Evolutionary conservation across 2,888 invertebrate species (phyloP), one percentile per base, ranked within the genome.

Genomic region (Stramonita haemastoma): DNA sequence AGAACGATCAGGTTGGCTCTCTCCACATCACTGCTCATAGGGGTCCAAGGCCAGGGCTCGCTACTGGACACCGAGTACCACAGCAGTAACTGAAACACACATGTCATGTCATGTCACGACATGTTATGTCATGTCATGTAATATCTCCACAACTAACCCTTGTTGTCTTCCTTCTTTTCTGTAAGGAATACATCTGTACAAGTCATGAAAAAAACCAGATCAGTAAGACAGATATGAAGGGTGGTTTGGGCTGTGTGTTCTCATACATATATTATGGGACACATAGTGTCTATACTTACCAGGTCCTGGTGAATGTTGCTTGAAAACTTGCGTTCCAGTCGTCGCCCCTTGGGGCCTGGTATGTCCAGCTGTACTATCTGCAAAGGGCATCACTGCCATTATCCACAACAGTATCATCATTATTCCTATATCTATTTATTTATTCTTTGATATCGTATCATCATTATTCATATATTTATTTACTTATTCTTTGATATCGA

Each of bases 31-130:
- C 97, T 97, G 66, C 97, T 97, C 85, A 98, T 97, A 26, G 99
- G 99, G 94, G 98, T 98, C 99, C 99, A 99, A 0, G 99, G 98
- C 94, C 98, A 98, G 0, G 98, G 98, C 95, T 98, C 98, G 91
- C 98, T 98, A 92, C 97, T 97, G 19, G 97, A 97, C 77, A 97
- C 97, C 93, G 98, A 97, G 96, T 98, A 98, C 98, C 98, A 99
- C 83, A 98, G 97, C 46, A 98, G 96, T 85, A 98, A 96, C 96
- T 97, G 83, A 15, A 88, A 86, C 32, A 86, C 13, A 66, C 77
- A 83, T 22, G 8, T 8, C 2, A 8, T 46, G 46, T 8, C 8
- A 46, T 8, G 46, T 46, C 46, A 46, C 19, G 19, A 66, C 77
- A 83, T 22, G 8, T 8, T 5, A 8, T 46, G 46, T 8, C 8